These are phyloP conservation scores for Arion vulgaris DNA, from an alignment of 1,140 invertebrate genomes.

Conservation along the genomic window DNA sequence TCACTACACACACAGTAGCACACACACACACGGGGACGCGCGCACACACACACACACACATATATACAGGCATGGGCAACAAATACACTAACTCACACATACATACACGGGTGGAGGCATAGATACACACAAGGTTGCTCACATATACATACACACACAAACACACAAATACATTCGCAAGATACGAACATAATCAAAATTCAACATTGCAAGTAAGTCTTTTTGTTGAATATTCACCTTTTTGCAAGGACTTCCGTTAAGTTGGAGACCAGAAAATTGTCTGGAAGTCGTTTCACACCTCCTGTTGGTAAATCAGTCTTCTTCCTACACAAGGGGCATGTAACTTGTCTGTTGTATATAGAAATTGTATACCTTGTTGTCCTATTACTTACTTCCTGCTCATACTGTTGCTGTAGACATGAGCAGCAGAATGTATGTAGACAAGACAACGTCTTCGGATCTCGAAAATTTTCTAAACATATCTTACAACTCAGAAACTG, in stretches of 20 bases:
- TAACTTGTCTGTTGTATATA: conserved; percentile 62
- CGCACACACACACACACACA: too few species aligned
- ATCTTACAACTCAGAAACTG: conserved; percentile 74
- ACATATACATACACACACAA: too few species aligned
- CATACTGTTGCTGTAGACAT: conserved; percentile 76
- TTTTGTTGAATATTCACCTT: too few species aligned
- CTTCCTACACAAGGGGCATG: conserved; percentile 72
- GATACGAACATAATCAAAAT: too few species aligned
- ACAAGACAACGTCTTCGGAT: conserved; percentile 88
- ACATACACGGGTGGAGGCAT: too few species aligned
- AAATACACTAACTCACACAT: too few species aligned
- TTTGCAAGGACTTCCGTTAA: conserved; percentile 67
- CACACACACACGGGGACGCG: too few species aligned
- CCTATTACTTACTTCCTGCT: conserved; percentile 55
- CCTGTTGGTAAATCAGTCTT: conserved; percentile 71
- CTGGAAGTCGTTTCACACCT: conserved; percentile 68
- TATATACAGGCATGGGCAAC: too few species aligned
- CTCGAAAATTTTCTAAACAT: conserved; percentile 70
- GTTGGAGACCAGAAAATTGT: conserved; percentile 72
- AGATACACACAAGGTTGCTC: too few species aligned
- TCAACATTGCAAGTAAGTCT: too few species aligned
- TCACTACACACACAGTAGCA: too few species aligned
- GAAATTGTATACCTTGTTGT: conserved; percentile 60
- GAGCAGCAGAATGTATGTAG: conserved; percentile 93
- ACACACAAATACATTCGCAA: too few species aligned